A percentile compares a stretch with the other conserved stretches of the same genome.
Evolutionary conservation across 2,113 vertebrate species (phyloP).

Genomic region (Mastomys natalensis): DNA sequence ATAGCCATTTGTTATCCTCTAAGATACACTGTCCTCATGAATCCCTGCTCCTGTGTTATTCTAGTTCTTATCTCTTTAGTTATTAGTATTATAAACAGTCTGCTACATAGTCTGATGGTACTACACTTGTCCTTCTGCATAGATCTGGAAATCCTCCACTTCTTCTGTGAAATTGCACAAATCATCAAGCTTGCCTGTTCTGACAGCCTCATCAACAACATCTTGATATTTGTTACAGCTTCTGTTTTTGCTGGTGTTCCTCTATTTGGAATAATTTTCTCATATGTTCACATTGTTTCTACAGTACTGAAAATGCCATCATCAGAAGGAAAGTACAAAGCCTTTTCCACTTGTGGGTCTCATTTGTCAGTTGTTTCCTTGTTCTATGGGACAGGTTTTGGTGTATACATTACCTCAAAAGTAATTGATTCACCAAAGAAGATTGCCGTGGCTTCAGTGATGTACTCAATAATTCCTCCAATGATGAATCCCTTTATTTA

Average conservation of each 20-base stretch:
- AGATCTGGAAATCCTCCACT: not conserved
- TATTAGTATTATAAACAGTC: not conserved
- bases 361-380: not conserved
- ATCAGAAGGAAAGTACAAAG: not conserved
- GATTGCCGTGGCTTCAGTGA: not conserved
- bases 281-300: not conserved
- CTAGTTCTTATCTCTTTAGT: not conserved
- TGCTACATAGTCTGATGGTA: not conserved
- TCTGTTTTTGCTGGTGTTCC: not conserved
- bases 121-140: slow-evolving; percentile 32
- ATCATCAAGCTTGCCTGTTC: not conserved
- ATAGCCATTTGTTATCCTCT: slow-evolving; percentile 1
- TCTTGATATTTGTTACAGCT: not conserved
- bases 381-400: slow-evolving; percentile 31
- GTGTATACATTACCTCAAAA: not conserved
- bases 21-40: not conserved
- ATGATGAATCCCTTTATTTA: slow-evolving; percentile 32
- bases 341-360: slow-evolving; percentile 11
- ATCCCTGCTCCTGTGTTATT: not conserved
- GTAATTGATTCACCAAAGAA: not conserved
- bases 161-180: not conserved
- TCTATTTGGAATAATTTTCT: not conserved
- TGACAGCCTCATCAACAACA: not conserved
- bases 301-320: not conserved
- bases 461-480: not conserved